These are phyloP conservation scores for Synergus japonicus DNA, from an alignment of 2,888 invertebrate genomes.

Conservation along the genomic window DNA sequence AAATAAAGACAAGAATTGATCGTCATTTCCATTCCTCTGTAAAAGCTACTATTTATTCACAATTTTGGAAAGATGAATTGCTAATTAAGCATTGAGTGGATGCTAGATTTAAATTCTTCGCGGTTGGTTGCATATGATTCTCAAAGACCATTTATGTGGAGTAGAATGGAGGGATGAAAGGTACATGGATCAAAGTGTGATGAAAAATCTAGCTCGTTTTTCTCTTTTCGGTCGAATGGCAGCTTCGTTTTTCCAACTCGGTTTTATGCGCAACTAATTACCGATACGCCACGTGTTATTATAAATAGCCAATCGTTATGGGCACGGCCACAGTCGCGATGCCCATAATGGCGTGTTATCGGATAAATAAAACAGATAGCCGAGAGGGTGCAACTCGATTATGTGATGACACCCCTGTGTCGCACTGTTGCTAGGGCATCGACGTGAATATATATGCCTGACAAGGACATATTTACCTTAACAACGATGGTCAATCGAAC, in stretches of 20 bases:
- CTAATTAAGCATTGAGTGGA: too few species aligned
- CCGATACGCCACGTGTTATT: conserved; percentile 76
- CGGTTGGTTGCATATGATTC: neutral
- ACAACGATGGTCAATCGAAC: conserved; percentile 25
- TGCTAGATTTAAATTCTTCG: neutral
- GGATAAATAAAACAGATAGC: conserved; percentile 77
- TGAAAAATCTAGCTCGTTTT: conserved; percentile 35
- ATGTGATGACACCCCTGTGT: conserved; percentile 69
- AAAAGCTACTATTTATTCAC: too few species aligned
- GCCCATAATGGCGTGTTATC: conserved; percentile 77
- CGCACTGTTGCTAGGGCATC: conserved; percentile 60
- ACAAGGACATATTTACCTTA: conserved; percentile 26
- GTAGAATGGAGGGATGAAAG: neutral
- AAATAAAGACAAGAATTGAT: too few species aligned
- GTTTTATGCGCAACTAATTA: conserved; percentile 74
- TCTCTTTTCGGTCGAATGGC: neutral
- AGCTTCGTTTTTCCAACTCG: conserved; percentile 24
- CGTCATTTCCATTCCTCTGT: too few species aligned
- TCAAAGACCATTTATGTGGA: neutral
- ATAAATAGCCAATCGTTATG: conserved; percentile 77
- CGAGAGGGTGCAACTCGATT: conserved; percentile 74
- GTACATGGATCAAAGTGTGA: neutral
- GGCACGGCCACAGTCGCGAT: conserved; percentile 73
- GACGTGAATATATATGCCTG: conserved; percentile 49
- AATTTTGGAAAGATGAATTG: too few species aligned